Base-by-base conservation (phyloP, 1,140 invertebrate genomes). In the Hormaphis cornu region DNA sequence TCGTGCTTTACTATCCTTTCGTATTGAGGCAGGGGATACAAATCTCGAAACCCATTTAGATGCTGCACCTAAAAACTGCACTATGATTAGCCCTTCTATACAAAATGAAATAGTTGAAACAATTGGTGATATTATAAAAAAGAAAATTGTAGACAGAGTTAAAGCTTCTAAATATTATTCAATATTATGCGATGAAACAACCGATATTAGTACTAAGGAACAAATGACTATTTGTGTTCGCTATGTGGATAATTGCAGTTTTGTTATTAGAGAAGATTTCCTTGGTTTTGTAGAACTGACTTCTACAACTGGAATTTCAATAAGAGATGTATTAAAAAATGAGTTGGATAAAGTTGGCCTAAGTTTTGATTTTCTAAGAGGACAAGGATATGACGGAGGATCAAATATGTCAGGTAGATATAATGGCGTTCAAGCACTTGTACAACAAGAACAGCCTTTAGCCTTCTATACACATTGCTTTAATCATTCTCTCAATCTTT, bases 111-210 rank as follows among this genome's bases (percentile, higher is more conserved):
- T 74, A 16, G 70, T 74, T 37, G 28, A 69, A 30, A 40, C 48
- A 28, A 73, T 54, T 59, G 73, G 70, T 33, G 4, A 61, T 35
- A 22, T 72, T 12, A 71, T 74, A 40, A 33, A 42, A 40, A 9
- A 35, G 26, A 69, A 69, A 46, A 70, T 74, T 52, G 50, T 74
- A 24, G 46, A 50, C 24, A 69, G 71, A 53, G 61, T 74, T 26
- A 73, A 70, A 58, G 12, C 66, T 26, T 53, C 72, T 24, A 54
- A 30, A 18, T 72, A 48, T 63, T 72, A 61, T 70, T 48, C 69
- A 14, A 72, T 74, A 50, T 69, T 74, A n/a, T 63, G 70, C 9
- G 72, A 73, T 63, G 72, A 73, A 71, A 72, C 72, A 44, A 69
- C 70, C 9, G 70, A 72, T 53, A 71, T 33, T 9, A 33, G 30